Evolutionary conservation across 2,797 vertebrate genomes (phyloP), one percentile per base, ranked within the genome.

Genomic region (Leucoraja ocellata): DNA sequence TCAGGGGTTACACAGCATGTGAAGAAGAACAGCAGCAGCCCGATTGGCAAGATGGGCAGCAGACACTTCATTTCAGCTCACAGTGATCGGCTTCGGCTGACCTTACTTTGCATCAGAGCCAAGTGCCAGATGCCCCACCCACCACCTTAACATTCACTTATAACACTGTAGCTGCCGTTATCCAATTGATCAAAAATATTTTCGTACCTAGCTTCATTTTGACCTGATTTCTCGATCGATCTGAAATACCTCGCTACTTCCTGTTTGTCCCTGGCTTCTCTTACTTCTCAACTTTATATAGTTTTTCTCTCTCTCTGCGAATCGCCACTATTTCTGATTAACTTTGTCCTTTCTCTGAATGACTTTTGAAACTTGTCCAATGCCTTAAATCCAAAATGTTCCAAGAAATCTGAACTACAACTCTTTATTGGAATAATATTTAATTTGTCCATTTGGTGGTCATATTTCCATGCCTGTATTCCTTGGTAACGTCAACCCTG

Each of bases 291-390:
- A 13, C 13, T 83, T 83, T 83, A 83, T 83, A 83, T 10, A 1
- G 11, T 9, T 58, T 28, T 58, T 83, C 21, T 23, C 58, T 23
- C 23, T 83, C 28, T 10, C 9, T 25, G 11, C 25, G 54, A 58
- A 2, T 28, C 21, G 10, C 28, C 23, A 58, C 54, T 25, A 54
- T 83, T 83, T 83, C 23, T 83, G 39, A 83, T 83, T 83, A 83
- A 83, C 81, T 83, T 28, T 83, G 46, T 28, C 54, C 81, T 54
- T 28, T 83, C 58, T 83, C 81, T 61, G 68, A 61, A 28, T 58
- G 81, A 28, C 23, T 58, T 83, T 83, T 83, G 81, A 83, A 25
- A 83, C 58, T 83, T 61, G 54, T 58, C 81, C 81, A 83, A 61
- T 23, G 10, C 46, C 81, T 83, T 25, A 61, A 11, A 8, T 25